Conservation (phyloP, 2,113 vertebrate species). For the Dissostichus mawsoni region DNA sequence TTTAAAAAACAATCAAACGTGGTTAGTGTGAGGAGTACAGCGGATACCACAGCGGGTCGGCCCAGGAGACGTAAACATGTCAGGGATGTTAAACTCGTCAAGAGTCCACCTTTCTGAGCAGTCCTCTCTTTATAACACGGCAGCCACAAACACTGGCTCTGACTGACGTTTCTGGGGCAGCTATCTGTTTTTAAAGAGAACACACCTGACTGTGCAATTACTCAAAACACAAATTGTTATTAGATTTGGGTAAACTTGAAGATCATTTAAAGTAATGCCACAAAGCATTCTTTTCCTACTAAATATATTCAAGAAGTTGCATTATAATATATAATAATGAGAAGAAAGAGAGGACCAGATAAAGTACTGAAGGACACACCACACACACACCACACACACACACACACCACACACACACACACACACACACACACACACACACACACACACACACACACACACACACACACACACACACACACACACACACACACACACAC, state of each 20-base stretch:
- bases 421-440: neutral
- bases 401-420: slow-evolving; percentile 18
- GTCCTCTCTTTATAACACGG: slow-evolving; percentile 46
- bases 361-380: too few relatives aligned
- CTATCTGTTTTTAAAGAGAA: neutral
- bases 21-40: slow-evolving; percentile 42
- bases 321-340: neutral
- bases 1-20: slow-evolving; percentile 32
- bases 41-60: slow-evolving; percentile 15
- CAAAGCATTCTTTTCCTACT: neutral
- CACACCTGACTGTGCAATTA: slow-evolving; percentile 26
- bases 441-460: slow-evolving; percentile 23
- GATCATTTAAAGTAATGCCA: neutral
- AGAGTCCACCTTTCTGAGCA: slow-evolving; percentile 52
- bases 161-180: slow-evolving; percentile 78
- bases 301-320: neutral
- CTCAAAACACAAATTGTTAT: neutral
- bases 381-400: slow-evolving; percentile 14
- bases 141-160: slow-evolving; percentile 44
- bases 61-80: slow-evolving; percentile 53
- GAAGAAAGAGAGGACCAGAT: neutral
- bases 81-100: slow-evolving; percentile 51
- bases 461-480: slow-evolving; percentile 5
- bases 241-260: slow-evolving; percentile 1
- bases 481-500: too few relatives aligned